Evolutionary conservation across 30 jellyfish, hydroid and myxozoan genomes (phyloP).

Genomic region (Hydractinia symbiolongicarpus): DNA sequence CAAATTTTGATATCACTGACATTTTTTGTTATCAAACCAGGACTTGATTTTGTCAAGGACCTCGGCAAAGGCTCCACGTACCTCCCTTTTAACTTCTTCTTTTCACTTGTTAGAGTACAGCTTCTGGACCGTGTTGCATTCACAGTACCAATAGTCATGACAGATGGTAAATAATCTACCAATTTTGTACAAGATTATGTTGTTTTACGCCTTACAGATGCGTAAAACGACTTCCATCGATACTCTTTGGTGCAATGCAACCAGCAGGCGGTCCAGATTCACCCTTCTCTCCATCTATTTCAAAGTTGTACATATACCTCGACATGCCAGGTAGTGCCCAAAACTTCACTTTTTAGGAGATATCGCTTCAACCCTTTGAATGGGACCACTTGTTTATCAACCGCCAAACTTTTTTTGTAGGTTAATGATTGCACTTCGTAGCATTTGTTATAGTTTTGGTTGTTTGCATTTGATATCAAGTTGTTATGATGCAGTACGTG

Average conservation of each 20-base stretch:
- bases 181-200: neutral
- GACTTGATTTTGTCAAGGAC: neutral
- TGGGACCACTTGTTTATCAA: slow-evolving; percentile 43
- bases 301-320: slow-evolving; percentile 51
- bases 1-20: slow-evolving; percentile 4
- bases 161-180: no score
- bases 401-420: slow-evolving; percentile 7
- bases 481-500: slow-evolving; percentile 4
- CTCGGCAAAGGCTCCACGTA: slow-evolving; percentile 9
- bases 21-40: neutral
- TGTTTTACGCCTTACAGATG: neutral
- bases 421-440: slow-evolving; percentile 18
- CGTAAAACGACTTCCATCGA: slow-evolving; percentile 48
- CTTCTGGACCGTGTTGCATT: neutral
- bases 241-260: slow-evolving; percentile 33
- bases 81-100: neutral
- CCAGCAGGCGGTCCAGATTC: slow-evolving; percentile 19
- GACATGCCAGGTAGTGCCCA: slow-evolving; percentile 57
- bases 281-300: slow-evolving; percentile 44
- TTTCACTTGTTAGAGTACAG: slow-evolving; percentile 10
- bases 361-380: slow-evolving; percentile 37
- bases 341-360: slow-evolving; percentile 36
- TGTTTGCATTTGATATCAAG: neutral
- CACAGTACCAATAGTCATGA: no score
- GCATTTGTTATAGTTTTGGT: slow-evolving; percentile 1